Conservation (phyloP, 2,797 vertebrate species). For the Petrocephalus sullivani region DNA sequence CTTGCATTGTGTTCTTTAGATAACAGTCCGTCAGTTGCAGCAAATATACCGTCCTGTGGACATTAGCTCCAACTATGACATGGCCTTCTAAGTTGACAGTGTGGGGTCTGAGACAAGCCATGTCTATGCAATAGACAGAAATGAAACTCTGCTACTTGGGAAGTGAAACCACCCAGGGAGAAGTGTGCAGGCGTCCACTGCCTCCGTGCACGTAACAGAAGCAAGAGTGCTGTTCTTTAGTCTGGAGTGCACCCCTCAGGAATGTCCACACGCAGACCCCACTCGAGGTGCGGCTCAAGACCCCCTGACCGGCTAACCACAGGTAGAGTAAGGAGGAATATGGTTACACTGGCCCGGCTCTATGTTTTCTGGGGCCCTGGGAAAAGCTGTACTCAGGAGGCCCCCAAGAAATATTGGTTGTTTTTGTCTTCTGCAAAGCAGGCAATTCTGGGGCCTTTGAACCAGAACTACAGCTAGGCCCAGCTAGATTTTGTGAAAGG, state of each 20-base stretch:
- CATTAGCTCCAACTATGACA: neutral
- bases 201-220: neutral
- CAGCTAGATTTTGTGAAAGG: neutral
- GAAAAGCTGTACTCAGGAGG: neutral
- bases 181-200: neutral
- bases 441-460: neutral
- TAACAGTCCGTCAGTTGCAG: neutral
- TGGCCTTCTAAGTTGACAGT: neutral
- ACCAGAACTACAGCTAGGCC: neutral
- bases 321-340: neutral
- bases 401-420: neutral
- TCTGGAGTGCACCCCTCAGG: neutral
- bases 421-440: neutral
- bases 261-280: neutral
- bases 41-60: neutral
- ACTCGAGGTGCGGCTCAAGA: neutral
- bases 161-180: conserved; percentile 12
- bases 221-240: neutral
- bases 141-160: conserved; percentile 13
- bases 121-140: neutral
- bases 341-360: neutral
- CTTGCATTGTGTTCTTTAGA: neutral
- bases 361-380: neutral
- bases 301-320: neutral
- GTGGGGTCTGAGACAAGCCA: neutral